These are phyloP conservation scores for Drosophila pseudoananassae DNA, from an alignment of 1,140 invertebrate species.

Conservation along the genomic window DNA sequence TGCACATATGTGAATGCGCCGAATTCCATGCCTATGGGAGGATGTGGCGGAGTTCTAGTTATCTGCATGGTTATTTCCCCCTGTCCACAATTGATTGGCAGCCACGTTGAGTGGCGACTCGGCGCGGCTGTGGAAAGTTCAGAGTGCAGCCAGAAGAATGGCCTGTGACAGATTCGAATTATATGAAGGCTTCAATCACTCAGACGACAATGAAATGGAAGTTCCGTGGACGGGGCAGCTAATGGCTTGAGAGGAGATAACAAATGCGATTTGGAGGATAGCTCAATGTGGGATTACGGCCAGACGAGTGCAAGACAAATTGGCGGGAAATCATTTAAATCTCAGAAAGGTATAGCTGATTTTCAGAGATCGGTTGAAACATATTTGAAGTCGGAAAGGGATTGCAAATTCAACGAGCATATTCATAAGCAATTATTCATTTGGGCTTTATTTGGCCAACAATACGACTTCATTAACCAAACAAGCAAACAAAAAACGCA, in stretches of 20 bases:
- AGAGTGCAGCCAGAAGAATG: constrained; percentile 25
- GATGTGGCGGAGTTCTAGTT: constrained; percentile 67
- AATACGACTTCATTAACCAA: constrained; percentile 49
- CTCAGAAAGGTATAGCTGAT: too few relatives aligned
- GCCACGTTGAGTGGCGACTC: constrained; percentile 34
- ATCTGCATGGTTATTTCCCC: constrained; percentile 47
- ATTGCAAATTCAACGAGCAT: neutral
- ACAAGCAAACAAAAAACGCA: constrained; percentile 36
- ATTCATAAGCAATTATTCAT: neutral
- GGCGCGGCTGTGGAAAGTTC: constrained; percentile 24
- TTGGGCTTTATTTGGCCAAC: neutral
- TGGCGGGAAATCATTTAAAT: constrained; percentile 10
- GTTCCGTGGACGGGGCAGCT: constrained; percentile 12
- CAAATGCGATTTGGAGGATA: constrained; percentile 34
- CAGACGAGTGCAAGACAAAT: constrained; percentile 28
- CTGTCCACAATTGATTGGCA: constrained; percentile 50
- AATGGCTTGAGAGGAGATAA: constrained; percentile 38
- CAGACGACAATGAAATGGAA: neutral
- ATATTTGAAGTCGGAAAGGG: too few relatives aligned
- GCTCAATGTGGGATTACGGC: constrained; percentile 23
- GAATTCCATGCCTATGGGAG: constrained; percentile 64
- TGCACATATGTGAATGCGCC: constrained; percentile 24
- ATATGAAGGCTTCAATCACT: constrained; percentile 11
- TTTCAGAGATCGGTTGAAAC: too few relatives aligned
- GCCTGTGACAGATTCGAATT: constrained; percentile 45